A percentile compares a stretch with the other conserved stretches of the same genome.
phyloP scores from a whole-genome alignment of 2,888 invertebrate genomes.

The Lathronympha strigana region DNA sequence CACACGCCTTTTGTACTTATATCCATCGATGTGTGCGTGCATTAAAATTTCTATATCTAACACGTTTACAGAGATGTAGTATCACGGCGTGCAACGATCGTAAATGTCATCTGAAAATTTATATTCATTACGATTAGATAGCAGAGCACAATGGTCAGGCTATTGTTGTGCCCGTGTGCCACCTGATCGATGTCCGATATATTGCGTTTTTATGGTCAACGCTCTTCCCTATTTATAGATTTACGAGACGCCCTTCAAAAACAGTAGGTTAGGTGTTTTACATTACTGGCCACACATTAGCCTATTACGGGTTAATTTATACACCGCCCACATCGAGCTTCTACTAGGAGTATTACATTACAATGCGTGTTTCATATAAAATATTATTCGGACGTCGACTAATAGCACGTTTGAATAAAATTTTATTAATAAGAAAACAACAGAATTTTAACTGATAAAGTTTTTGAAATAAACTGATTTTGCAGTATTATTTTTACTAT shows the following conservation, averaged over 20 bases:
- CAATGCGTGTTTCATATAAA: conserved; percentile 54
- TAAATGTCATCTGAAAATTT: conserved; percentile 84
- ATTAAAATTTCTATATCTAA: conserved; percentile 71
- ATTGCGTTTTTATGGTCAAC: conserved; percentile 75
- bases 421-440: conserved; percentile 56
- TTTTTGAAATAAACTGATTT: conserved; percentile 36
- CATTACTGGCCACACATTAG: conserved; percentile 62
- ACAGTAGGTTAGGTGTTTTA: conserved; percentile 66
- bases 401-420: conserved; percentile 36
- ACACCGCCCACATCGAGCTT: conserved; percentile 64
- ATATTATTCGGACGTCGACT: conserved; percentile 48
- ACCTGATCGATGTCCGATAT: conserved; percentile 81
- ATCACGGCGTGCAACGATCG: conserved; percentile 79
- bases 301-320: conserved; percentile 72
- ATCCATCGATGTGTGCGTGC: conserved; percentile 65
- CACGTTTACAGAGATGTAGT: conserved; percentile 75
- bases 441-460: conserved; percentile 43
- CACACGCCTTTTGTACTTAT: conserved; percentile 62
- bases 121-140: conserved; percentile 84
- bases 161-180: conserved; percentile 73
- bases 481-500: neutral
- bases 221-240: conserved; percentile 56
- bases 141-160: conserved; percentile 73
- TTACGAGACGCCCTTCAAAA: conserved; percentile 61
- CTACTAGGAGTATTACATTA: conserved; percentile 63